These are phyloP conservation scores for Acleris literana DNA, from an alignment of 2,888 invertebrate species.

Conservation along the genomic window DNA sequence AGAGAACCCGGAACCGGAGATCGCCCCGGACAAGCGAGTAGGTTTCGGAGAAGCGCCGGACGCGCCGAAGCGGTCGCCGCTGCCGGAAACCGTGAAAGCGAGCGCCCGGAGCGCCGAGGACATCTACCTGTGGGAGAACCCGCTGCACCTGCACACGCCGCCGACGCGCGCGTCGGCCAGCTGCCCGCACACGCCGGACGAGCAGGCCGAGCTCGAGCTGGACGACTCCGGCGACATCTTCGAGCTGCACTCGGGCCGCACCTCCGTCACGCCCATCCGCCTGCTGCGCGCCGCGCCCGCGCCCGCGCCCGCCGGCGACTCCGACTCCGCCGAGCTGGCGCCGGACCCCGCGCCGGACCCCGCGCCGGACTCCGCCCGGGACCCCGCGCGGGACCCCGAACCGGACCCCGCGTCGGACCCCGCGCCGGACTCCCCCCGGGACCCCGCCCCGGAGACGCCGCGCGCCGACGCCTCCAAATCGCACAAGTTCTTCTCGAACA, in stretches of 20 bases:
- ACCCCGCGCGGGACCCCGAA: not conserved
- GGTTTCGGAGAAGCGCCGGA: conserved; percentile 48
- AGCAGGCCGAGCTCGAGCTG: conserved; percentile 88
- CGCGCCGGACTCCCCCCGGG: not conserved
- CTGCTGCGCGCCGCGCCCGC: conserved; percentile 68
- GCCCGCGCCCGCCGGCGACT: conserved; percentile 7
- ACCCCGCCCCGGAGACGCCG: not conserved
- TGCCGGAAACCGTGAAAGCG: conserved; percentile 66
- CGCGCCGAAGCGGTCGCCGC: conserved; percentile 62
- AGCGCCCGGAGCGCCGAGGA: conserved; percentile 85
- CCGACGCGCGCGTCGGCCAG: conserved; percentile 72
- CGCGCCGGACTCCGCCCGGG: not conserved
- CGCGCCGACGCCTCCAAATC: conserved; percentile 64
- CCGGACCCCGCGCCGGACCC: not conserved
- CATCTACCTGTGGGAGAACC: conserved; percentile 92
- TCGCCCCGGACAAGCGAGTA: conserved; percentile 52
- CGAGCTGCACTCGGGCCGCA: conserved; percentile 86
- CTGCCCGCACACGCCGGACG: conserved; percentile 87
- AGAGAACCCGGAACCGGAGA: conserved; percentile 51
- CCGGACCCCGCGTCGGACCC: not conserved
- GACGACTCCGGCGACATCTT: conserved; percentile 85
- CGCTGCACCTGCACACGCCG: conserved; percentile 83
- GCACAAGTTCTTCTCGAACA: conserved; percentile 78
- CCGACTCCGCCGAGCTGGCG: conserved; percentile 10
- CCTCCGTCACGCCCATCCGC: conserved; percentile 88